Evolutionary conservation across 2,797 vertebrate genomes (phyloP), one percentile per base, ranked within the genome.

Genomic region (Chelidonichthys spinosus): DNA sequence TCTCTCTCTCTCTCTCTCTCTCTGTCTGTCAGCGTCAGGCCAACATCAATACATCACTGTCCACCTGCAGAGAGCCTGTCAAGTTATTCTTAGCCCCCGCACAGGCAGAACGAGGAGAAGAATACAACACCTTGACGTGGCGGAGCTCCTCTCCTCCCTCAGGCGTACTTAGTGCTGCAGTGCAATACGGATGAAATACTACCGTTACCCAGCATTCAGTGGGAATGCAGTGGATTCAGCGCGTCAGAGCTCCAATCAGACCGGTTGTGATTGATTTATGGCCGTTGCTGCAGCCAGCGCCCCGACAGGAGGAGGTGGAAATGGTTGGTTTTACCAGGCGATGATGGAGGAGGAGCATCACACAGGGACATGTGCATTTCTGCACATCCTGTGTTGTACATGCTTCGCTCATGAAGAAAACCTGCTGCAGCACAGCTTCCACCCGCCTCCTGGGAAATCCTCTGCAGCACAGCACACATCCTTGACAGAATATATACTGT

Each of bases 41-140:
- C 69, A 79, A 11, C 54, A 63, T 71, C 83, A 70, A 85, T 76
- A 67, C 72, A 86, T 83, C 84, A 73, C 47, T 78, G 74, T 75
- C 40, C 7, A 49, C 55, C 67, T 66, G 50, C 70, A 54, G 43
- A 42, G 49, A 68, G 43, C 53, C 54, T 44, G 63, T 71, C 67
- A 62, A 17, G 76, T 60, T 84, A 79, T 81, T 86, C 73, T 83
- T 79, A 79, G 79, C 53, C 64, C 18, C 6, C 0, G 7, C 35
- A 49, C 54, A 72, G 53, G 69, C 46, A 66, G 36, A 64, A 33
- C 0, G 3, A 56, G 46, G 40, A 82, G 58, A 73, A 49, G 62
- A 56, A 55, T 4, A 64, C 59, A 72, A 42, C 33, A 73, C 13
- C 58, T 42, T 66, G 25, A 25, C 25, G 25, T 25, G 25, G 25